Conservation (phyloP, 2,113 vertebrate genomes). For the Turnix velox region DNA sequence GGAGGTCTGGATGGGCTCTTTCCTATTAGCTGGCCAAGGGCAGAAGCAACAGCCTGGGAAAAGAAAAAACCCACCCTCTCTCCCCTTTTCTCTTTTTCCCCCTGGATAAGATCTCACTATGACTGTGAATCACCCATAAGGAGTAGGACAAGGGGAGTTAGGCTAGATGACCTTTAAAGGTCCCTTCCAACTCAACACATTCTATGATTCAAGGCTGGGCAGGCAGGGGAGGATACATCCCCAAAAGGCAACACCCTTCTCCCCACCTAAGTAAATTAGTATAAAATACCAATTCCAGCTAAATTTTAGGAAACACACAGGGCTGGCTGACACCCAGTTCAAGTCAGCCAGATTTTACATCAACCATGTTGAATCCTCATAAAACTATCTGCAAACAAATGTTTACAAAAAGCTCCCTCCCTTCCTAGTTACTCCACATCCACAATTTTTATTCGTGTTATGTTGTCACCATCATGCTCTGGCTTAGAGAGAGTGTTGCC, state of each 20-base stretch:
- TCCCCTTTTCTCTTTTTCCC: neutral
- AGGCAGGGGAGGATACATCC: neutral
- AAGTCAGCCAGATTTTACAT: constrained; percentile 17
- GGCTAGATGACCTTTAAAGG: too few relatives aligned
- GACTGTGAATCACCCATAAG: too few relatives aligned
- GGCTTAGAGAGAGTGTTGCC: neutral
- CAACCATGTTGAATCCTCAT: neutral
- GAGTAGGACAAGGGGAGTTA: too few relatives aligned
- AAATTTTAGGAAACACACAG: neutral
- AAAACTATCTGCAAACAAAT: constrained; percentile 27
- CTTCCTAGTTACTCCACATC: neutral
- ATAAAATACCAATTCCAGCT: neutral
- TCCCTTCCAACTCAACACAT: too few relatives aligned
- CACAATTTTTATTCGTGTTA: neutral
- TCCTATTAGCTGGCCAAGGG: neutral
- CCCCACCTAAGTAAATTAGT: neutral
- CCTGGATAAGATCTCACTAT: neutral
- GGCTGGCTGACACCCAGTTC: constrained; percentile 11
- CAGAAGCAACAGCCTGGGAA: neutral
- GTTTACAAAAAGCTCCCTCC: neutral
- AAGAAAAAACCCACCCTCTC: neutral
- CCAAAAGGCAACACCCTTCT: neutral
- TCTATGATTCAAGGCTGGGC: neutral
- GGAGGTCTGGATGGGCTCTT: neutral
- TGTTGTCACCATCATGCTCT: neutral